Percentiles rank a stretch among this genome's conserved stretches.
These are phyloP conservation scores for Simalia tracyae DNA, from an alignment of 2,797 vertebrate species.

Conservation along the genomic window DNA sequence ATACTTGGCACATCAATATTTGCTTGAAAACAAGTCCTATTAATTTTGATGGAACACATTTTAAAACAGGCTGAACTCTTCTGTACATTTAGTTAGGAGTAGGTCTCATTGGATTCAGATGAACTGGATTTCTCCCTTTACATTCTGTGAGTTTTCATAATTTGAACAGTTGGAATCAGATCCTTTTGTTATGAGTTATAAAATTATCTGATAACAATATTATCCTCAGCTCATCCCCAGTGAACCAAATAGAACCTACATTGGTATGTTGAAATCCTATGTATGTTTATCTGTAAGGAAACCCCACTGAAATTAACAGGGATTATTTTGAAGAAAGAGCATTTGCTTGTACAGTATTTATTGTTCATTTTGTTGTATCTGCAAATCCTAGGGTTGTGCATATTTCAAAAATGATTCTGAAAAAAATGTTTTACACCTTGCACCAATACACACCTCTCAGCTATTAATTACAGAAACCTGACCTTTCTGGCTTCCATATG, in stretches of 20 bases:
- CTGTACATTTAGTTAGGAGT: not conserved
- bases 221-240: not conserved
- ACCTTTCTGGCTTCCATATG: not conserved
- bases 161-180: not conserved
- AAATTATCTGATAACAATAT: not conserved
- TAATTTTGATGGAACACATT: not conserved
- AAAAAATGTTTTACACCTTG: not conserved
- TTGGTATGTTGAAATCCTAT: not conserved
- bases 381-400: not conserved
- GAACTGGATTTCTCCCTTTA: not conserved
- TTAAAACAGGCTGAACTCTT: not conserved
- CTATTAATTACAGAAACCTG: not conserved
- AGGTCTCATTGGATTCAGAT: not conserved
- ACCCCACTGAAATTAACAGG: not conserved
- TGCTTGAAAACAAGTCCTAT: not conserved
- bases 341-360: not conserved
- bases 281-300: not conserved
- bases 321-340: not conserved
- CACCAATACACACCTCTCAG: not conserved
- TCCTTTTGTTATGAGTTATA: not conserved
- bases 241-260: not conserved
- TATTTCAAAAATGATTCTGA: not conserved
- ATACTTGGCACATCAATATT: not conserved
- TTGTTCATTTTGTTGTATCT: not conserved
- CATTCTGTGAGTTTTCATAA: not conserved